These are phyloP conservation scores for Antheraea mylitta DNA, from an alignment of 1,140 invertebrate genomes.

Conservation along the genomic window DNA sequence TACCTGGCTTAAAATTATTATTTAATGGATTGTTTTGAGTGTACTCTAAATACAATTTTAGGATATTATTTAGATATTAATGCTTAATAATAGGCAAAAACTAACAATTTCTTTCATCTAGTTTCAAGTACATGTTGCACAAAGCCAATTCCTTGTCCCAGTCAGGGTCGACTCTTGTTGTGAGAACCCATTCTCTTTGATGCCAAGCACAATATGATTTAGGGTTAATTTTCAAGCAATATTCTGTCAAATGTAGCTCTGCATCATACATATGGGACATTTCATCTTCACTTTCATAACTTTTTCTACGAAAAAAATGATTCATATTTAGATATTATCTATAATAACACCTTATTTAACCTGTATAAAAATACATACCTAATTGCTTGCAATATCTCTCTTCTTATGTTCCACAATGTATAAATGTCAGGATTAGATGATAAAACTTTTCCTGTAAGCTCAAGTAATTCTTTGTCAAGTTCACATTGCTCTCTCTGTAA, in stretches of 20 bases:
- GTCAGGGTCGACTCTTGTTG: constrained; percentile 86
- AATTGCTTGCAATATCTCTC: constrained; percentile 84
- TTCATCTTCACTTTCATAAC: constrained; percentile 69
- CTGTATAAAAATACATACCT: constrained; percentile 33
- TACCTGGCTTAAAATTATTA: not conserved
- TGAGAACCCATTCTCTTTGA: constrained; percentile 94
- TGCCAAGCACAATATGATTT: constrained; percentile 98
- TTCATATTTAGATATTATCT: not conserved
- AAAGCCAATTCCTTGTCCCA: constrained; percentile 92
- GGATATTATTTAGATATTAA: too few species aligned
- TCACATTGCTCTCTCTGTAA: constrained; percentile 66
- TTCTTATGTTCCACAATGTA: constrained; percentile 96
- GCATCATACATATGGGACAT: constrained; percentile 80
- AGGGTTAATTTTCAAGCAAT: constrained; percentile 89
- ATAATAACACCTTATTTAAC: not conserved
- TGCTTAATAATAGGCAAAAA: constrained; percentile 22
- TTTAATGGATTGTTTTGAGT: not conserved
- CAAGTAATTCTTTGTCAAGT: constrained; percentile 87
- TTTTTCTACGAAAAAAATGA: constrained; percentile 50
- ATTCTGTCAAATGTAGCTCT: constrained; percentile 91
- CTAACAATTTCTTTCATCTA: constrained; percentile 98
- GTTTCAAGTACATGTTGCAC: constrained; percentile 91
- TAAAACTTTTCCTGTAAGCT: constrained; percentile 87
- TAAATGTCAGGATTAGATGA: constrained; percentile 92
- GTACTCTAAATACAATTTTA: not conserved